Evolutionary conservation across 1,140 invertebrate genomes (phyloP).

Genomic region (Drosophila chauvacae): DNA sequence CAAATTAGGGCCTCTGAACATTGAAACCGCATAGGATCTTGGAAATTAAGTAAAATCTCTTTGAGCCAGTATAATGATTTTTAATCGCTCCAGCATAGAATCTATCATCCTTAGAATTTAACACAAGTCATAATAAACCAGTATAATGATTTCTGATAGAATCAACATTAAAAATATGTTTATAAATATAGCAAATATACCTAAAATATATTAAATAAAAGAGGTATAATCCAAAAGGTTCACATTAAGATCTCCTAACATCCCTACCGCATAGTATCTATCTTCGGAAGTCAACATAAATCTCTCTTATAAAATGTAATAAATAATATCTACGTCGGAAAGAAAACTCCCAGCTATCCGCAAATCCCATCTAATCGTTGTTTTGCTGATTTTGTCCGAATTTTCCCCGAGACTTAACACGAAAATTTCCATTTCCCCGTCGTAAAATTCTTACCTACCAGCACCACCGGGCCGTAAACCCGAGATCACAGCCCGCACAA

Average conservation of each 20-base stretch:
- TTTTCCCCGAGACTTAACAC: background rate
- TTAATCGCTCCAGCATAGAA: too few relatives aligned
- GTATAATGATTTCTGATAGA: background rate
- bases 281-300: background rate
- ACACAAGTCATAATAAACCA: too few relatives aligned
- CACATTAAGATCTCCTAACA: background rate
- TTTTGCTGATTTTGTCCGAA: background rate
- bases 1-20: background rate
- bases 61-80: too few relatives aligned
- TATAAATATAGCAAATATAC: too few relatives aligned
- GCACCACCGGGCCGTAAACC: background rate
- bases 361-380: conserved; percentile 1
- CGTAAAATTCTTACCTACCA: conserved; percentile 5
- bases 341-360: background rate
- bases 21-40: background rate
- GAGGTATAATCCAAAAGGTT: background rate
- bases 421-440: background rate
- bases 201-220: background rate
- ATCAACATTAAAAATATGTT: background rate
- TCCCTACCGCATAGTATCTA: background rate
- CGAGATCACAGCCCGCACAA: conserved; percentile 16
- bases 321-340: background rate
- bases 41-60: too few relatives aligned
- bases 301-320: background rate
- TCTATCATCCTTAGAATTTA: too few relatives aligned